Conservation (phyloP, 2,113 vertebrate species). For the Pao palembangensis region DNA sequence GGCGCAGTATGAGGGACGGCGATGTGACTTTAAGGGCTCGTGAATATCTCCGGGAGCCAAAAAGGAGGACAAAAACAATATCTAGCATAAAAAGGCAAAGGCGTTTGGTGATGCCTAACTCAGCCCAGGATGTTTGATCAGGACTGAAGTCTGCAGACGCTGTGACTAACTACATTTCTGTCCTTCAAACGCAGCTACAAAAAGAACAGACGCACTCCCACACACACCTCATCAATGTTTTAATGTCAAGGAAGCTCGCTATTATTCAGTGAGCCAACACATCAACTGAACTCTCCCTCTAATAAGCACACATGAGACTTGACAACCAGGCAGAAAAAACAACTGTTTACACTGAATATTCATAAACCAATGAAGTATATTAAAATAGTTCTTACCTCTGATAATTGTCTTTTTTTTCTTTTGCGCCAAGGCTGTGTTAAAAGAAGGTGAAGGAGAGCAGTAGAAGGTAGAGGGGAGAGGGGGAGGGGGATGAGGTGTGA, state of each 20-base stretch:
- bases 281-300: constrained; percentile 58
- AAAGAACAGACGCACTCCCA: constrained; percentile 14
- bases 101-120: too few species aligned
- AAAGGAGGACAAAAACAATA: constrained; percentile 4
- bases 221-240: constrained; percentile 48
- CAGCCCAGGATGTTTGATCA: too few species aligned
- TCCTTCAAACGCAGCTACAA: constrained; percentile 9
- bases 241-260: constrained; percentile 55
- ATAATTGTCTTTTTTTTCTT: constrained; percentile 61
- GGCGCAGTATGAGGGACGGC: constrained; percentile 15
- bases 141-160: too few species aligned
- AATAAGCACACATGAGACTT: constrained; percentile 77
- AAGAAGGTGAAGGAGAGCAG: constrained; percentile 12
- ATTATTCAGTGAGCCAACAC: constrained; percentile 57
- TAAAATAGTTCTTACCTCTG: constrained; percentile 57
- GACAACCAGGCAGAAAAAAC: constrained; percentile 62
- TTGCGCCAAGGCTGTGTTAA: constrained; percentile 33
- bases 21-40: constrained; percentile 12
- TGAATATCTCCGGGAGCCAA: constrained; percentile 2
- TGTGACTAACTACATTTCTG: not conserved
- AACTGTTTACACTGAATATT: constrained; percentile 73
- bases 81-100: not conserved
- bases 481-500: constrained; percentile 6
- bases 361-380: constrained; percentile 64
- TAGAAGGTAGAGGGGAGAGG: constrained; percentile 20